Conservation (phyloP, 2,888 invertebrate genomes). For the Archips xylosteana region DNA sequence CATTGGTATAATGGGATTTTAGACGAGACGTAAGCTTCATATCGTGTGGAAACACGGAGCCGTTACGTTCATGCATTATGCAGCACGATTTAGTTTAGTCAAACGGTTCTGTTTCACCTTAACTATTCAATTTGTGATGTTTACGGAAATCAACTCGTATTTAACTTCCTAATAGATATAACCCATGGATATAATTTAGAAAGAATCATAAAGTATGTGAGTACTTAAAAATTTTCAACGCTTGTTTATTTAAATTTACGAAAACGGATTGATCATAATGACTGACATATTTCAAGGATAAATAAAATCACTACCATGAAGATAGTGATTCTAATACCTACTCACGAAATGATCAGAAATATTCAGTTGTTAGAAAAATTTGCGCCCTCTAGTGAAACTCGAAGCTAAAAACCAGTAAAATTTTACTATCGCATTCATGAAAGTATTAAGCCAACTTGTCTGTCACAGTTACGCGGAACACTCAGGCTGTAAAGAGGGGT, state of each 20-base stretch:
- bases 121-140: constrained; percentile 32
- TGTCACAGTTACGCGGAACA: constrained; percentile 11
- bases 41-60: constrained; percentile 55
- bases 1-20: constrained; percentile 37
- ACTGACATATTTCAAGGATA: too few species aligned
- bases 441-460: constrained; percentile 16
- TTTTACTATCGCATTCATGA: constrained; percentile 14
- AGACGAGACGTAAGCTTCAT: constrained; percentile 50
- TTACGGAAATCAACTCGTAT: constrained; percentile 8
- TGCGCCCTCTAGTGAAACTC: neutral
- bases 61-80: constrained; percentile 59
- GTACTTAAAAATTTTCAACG: too few species aligned
- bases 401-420: neutral
- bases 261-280: too few species aligned
- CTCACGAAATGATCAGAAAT: neutral
- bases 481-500: constrained; percentile 14
- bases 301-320: too few species aligned
- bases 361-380: neutral
- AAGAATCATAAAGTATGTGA: too few species aligned
- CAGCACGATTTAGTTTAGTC: constrained; percentile 45
- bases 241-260: too few species aligned
- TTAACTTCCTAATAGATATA: neutral
- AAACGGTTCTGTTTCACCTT: constrained; percentile 38
- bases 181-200: too few species aligned
- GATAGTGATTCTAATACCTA: too few species aligned